Evolutionary conservation across 2,113 vertebrate species (phyloP), one percentile per base, ranked within the genome.

Genomic region (Halcyon malimbica): DNA sequence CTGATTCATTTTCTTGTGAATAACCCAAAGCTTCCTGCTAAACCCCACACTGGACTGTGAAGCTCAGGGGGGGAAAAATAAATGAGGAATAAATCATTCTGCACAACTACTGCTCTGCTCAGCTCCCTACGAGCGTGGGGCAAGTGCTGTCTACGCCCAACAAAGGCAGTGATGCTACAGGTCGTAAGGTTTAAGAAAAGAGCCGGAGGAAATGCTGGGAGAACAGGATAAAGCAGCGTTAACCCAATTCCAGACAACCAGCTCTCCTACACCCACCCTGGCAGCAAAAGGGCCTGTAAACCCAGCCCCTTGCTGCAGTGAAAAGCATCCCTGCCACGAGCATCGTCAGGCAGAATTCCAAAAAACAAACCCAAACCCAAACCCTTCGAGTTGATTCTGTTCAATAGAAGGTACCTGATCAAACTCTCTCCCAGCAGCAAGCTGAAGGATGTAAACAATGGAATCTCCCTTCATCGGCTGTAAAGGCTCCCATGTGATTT

Each of bases 361-460:
- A 70, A 65, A 24, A 19, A 19, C 46, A 20, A 46, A 46, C 19
- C 46, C n/a, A 46, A 0, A n/a, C 26, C 54, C 35, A 35, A 35
- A 51, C 4, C 3, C n/a, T 26, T 42, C 13, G 15, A 3, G 26
- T 24, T 82, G 13, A 37, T 37, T 10, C 12, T 1, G 21, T n/a
- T 56, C 70, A 42, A 64, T 4, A 28, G 17, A 41, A 93, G 53
- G 65, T 98, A 99, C 98, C 98, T 98, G 97, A 80, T 98, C 97
- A 78, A 97, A 94, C 87, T 98, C 98, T 95, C 98, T 98, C 69
- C 98, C 98, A 83, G 91, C 97, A 95, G 96, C 94, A 59, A 98
- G 95, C 75, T 98, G 98, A 95, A 99, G 97, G 83, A 94, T 98
- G 96, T 98, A 99, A 97, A 99, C 94, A 92, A 99, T 97, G 84